Conservation (phyloP, 2,797 vertebrate species). For the Morelia viridis region DNA sequence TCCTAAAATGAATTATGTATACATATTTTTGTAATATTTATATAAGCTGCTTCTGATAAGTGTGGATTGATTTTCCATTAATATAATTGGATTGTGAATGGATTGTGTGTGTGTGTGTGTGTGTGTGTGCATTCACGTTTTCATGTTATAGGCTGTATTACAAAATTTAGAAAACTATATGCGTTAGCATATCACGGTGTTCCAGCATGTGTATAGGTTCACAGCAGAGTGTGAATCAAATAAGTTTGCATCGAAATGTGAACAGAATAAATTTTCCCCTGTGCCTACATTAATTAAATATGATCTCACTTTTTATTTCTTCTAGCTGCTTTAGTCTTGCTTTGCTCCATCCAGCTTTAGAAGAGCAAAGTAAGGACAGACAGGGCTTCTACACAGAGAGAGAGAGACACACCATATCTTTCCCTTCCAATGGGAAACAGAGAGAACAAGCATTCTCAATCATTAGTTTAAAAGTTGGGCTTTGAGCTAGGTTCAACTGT, state of each 20-base stretch:
- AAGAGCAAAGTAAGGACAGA: neutral
- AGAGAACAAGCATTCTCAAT: neutral
- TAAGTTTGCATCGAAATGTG: neutral
- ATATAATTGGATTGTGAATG: no score
- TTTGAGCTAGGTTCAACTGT: neutral
- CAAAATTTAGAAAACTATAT: neutral
- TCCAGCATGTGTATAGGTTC: neutral
- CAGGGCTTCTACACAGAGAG: neutral
- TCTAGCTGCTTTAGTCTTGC: neutral
- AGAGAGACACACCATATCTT: neutral
- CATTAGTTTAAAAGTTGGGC: neutral
- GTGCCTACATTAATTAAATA: neutral
- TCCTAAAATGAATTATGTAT: neutral
- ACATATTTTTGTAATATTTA: neutral
- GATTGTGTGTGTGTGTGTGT: no score
- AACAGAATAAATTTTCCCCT: neutral
- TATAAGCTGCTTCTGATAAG: neutral
- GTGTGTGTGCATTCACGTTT: no score
- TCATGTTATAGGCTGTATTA: neutral
- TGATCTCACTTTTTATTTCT: neutral
- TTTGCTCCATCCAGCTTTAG: neutral
- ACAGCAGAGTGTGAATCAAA: neutral
- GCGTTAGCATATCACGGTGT: neutral
- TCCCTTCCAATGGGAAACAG: neutral
- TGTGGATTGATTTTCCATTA: neutral